These are phyloP conservation scores for Atopsyche davidsoni DNA, from an alignment of 1,140 invertebrate genomes.

Conservation along the genomic window DNA sequence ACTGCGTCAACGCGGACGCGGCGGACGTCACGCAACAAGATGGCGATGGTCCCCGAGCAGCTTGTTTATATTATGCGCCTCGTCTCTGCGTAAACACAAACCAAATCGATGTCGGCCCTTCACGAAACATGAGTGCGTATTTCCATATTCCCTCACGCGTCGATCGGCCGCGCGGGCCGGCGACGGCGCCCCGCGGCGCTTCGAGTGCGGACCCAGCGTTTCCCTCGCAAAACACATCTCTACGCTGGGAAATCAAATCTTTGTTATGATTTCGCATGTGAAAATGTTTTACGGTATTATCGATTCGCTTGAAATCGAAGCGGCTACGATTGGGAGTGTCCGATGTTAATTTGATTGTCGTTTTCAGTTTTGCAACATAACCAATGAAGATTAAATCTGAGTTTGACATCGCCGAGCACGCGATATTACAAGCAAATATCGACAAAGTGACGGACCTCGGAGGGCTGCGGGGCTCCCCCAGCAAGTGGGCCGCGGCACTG, in stretches of 20 bases:
- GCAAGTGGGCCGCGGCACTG: conserved; percentile 25
- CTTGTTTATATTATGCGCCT: conserved; percentile 21
- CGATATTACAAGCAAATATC: conserved; percentile 29
- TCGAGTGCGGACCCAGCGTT: conserved; percentile 13
- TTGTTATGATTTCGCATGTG: too few relatives aligned
- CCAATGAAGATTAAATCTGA: conserved; percentile 31
- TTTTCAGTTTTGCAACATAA: conserved; percentile 27
- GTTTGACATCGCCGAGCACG: conserved; percentile 29
- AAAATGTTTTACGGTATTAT: too few relatives aligned
- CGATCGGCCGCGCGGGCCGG: conserved; percentile 8
- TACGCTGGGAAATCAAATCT: conserved; percentile 13
- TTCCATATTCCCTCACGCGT: neutral
- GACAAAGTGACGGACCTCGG: conserved; percentile 30
- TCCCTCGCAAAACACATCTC: conserved; percentile 21
- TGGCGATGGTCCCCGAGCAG: conserved; percentile 14
- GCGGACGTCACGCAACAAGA: conserved; percentile 22
- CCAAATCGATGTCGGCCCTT: conserved; percentile 18
- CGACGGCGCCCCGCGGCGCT: conserved; percentile 13
- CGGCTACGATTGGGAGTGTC: too few relatives aligned
- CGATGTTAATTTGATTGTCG: too few relatives aligned
- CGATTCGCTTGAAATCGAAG: too few relatives aligned
- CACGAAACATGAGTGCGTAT: conserved; percentile 22
- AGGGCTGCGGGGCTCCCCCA: conserved; percentile 27
- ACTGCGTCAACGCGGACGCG: conserved; percentile 13
- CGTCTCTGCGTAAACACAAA: conserved; percentile 16